Evolutionary conservation across 2,113 vertebrate genomes (phyloP), one percentile per base, ranked within the genome.

Genomic region (Microtus richardsoni): DNA sequence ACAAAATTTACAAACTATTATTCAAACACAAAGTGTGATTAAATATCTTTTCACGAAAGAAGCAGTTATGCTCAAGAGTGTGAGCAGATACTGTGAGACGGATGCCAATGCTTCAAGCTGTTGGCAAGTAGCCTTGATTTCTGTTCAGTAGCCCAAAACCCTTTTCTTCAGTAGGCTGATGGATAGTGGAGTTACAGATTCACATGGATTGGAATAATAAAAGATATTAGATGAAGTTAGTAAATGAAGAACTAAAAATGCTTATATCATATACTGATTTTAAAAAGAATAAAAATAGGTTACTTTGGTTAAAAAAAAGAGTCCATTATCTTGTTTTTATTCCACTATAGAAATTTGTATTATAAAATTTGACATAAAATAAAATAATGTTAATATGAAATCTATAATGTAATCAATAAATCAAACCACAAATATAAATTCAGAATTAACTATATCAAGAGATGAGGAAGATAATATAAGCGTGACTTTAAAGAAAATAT

Each of bases 11-110:
- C 2, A 84, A 89, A 91, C 26, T 83, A 49, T 91, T 91, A 52
- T 83, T 92, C n/a, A 74, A 94, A 89, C 74, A 83, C 52, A 75
- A 96, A 95, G 22, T 88, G 21, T 88, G 92, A 97, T 97, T 88
- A 91, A 96, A 79, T 96, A 49, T 92, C 44, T 89, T 75, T 94
- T 93, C 36, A 75, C 75, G 54, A 93, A 94, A 95, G 71, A 90
- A 62, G 73, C 78, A 54, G 88, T 86, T 88, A 91, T 21, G 24
- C 41, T 96, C n/a, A 92, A 83, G 89, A 52, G 1, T 47, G 24
- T 85, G 86, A 96, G n/a, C 10, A 89, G 87, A 84, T 26, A 93
- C 14, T 54, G 2, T 70, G 33, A 60, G 90, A 79, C 62, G 7
- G 28, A 75, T 78, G 88, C 84, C 93, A 94, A 58, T n/a, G 22